Conservation (phyloP, 2,888 invertebrate species). For the Brenthis daphne region DNA sequence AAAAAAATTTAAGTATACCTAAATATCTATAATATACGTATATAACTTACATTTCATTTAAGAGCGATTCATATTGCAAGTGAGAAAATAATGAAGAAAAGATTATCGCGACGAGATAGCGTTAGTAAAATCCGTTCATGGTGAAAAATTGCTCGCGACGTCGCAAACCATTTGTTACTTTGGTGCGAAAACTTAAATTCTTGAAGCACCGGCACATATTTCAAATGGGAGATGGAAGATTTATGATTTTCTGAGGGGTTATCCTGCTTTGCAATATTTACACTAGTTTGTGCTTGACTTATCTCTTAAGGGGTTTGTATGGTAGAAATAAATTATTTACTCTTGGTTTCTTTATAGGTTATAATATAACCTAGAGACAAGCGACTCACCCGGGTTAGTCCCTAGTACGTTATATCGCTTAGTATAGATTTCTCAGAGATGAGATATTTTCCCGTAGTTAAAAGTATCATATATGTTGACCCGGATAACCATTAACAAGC, state of each 20-base stretch:
- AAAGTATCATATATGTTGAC: no score
- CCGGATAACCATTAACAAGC: no score
- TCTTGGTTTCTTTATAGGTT: no score
- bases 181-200: conserved; percentile 35
- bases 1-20: no score
- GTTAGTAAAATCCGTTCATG: conserved; percentile 32
- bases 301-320: background rate
- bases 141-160: conserved; percentile 36
- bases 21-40: no score
- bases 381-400: no score
- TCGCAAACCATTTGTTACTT: conserved; percentile 36
- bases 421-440: no score
- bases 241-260: conserved; percentile 31
- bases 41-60: background rate
- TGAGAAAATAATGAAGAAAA: conserved; percentile 33
- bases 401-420: no score
- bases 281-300: conserved; percentile 16
- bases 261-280: conserved; percentile 18
- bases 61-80: conserved; percentile 14
- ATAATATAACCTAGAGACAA: no score
- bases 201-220: conserved; percentile 24
- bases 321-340: conserved; percentile 7
- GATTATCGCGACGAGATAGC: conserved; percentile 34
- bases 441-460: no score
- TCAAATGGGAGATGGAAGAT: conserved; percentile 36